Conservation (phyloP, 2,888 invertebrate species). For the Polyommatus iphigenia region DNA sequence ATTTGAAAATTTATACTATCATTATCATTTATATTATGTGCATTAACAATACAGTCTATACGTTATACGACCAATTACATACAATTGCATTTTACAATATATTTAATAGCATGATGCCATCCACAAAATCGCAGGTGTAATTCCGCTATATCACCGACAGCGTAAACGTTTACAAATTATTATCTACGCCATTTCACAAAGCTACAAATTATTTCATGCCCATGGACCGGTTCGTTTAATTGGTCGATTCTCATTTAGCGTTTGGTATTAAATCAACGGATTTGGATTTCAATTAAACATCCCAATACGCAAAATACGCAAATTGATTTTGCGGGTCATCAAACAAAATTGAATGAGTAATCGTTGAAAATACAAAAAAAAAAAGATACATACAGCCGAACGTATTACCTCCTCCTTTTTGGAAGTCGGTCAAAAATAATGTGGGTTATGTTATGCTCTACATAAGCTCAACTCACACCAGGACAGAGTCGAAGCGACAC, state of each 20-base stretch:
- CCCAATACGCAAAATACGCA: slow-evolving; percentile 55
- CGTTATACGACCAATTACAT: background rate
- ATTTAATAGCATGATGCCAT: background rate
- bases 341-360: background rate
- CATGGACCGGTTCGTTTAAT: slow-evolving; percentile 36
- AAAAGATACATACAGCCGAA: too few relatives aligned
- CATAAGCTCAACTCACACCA: too few relatives aligned
- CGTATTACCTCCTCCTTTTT: too few relatives aligned
- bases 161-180: slow-evolving; percentile 35
- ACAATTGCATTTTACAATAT: background rate
- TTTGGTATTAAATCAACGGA: slow-evolving; percentile 58
- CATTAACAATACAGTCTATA: too few relatives aligned
- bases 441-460: too few relatives aligned
- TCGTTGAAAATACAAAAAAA: too few relatives aligned
- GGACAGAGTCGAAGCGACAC: too few relatives aligned
- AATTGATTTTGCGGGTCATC: slow-evolving; percentile 43
- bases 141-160: slow-evolving; percentile 22
- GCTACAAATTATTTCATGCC: slow-evolving; percentile 35
- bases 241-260: slow-evolving; percentile 45
- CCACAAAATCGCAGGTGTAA: slow-evolving; percentile 22
- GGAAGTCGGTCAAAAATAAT: too few relatives aligned
- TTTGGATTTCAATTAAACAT: slow-evolving; percentile 64
- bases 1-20: too few relatives aligned
- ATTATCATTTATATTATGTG: too few relatives aligned
- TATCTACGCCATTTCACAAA: slow-evolving; percentile 35